phyloP scores from a whole-genome alignment of 2,797 vertebrate species.

The Rhinella marina region DNA sequence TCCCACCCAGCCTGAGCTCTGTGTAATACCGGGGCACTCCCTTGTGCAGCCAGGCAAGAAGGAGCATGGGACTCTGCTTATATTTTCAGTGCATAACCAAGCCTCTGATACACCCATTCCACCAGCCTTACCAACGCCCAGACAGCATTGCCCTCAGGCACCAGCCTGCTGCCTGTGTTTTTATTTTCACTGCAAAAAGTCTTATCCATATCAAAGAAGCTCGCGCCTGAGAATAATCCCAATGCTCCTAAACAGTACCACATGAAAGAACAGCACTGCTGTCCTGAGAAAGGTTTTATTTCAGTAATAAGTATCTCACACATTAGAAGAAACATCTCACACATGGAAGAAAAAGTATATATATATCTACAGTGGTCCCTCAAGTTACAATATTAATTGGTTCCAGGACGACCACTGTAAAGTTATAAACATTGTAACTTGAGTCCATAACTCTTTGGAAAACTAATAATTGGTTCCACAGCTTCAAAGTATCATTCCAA shows the following conservation, averaged over 20 bases:
- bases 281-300: neutral
- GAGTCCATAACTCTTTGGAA: no score
- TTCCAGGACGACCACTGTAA: no score
- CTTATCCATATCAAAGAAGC: constrained; percentile 11
- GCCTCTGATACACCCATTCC: constrained; percentile 35
- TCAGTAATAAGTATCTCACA: neutral
- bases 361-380: no score
- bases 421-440: no score
- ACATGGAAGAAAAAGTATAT: neutral
- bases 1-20: neutral
- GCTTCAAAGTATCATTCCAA: no score
- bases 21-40: constrained; percentile 34
- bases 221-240: neutral
- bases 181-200: constrained; percentile 1
- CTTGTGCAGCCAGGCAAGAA: constrained; percentile 26
- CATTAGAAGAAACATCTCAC: no score
- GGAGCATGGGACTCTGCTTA: constrained; percentile 29
- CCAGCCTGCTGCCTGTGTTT: constrained; percentile 16
- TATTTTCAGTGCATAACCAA: neutral
- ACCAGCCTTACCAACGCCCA: constrained; percentile 3
- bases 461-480: no score
- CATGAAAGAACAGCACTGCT: neutral
- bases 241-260: neutral
- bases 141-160: constrained; percentile 35
- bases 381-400: no score